Evolutionary conservation across 2,797 vertebrate species (phyloP).

Genomic region (Phalanger gymnotis): DNA sequence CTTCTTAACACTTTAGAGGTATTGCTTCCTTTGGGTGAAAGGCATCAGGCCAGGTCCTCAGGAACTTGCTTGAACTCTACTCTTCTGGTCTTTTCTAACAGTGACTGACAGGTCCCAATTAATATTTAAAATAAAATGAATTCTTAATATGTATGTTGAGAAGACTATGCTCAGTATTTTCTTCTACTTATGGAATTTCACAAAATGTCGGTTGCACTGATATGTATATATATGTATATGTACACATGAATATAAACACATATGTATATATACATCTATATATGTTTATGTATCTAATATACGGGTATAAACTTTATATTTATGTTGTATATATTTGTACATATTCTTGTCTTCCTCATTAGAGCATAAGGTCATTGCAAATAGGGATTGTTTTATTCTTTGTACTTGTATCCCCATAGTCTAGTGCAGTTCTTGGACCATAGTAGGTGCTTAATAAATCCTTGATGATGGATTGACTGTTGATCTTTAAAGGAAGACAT

Average conservation of each 20-base stretch:
- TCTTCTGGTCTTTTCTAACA: not conserved
- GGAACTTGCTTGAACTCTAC: not conserved
- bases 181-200: not conserved
- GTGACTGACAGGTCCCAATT: not conserved
- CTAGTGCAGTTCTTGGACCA: not conserved
- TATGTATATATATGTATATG: not conserved
- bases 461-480: not conserved
- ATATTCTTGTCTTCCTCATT: not conserved
- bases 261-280: not conserved
- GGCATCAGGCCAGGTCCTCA: not conserved
- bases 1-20: not conserved
- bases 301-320: not conserved
- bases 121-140: not conserved
- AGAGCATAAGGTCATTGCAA: not conserved
- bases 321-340: not conserved
- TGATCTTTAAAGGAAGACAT: not conserved
- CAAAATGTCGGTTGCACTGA: not conserved
- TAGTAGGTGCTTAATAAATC: not conserved
- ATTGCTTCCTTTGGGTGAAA: not conserved
- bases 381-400: not conserved
- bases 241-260: no score
- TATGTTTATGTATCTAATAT: not conserved
- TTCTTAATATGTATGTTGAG: not conserved
- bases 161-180: not conserved
- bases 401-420: not conserved